phyloP scores from a whole-genome alignment of 2,888 invertebrate genomes.

The Cacoxenus indagator region DNA sequence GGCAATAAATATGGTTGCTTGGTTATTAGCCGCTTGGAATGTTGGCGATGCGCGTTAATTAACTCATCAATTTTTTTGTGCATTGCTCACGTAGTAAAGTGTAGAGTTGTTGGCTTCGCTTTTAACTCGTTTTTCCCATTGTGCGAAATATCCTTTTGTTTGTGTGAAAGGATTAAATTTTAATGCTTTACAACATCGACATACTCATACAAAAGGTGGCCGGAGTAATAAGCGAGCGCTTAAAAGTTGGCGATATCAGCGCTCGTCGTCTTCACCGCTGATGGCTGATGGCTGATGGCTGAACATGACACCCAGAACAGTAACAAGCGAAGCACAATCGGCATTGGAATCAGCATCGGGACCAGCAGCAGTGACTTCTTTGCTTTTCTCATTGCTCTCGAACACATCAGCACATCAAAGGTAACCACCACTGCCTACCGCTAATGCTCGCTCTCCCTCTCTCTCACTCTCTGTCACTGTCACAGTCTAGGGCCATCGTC shows the following conservation, averaged over 20 bases:
- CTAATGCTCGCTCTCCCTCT: neutral
- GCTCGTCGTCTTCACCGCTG: neutral
- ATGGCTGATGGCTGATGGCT: conserved; percentile 19
- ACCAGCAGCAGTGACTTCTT: conserved; percentile 9
- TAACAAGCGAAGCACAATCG: conserved; percentile 11
- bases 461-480: neutral
- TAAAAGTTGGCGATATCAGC: neutral
- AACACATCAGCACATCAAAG: neutral
- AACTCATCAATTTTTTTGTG: conserved; percentile 59
- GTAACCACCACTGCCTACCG: neutral
- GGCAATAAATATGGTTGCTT: conserved; percentile 52
- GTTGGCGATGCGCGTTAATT: conserved; percentile 63
- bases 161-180: neutral
- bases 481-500: neutral
- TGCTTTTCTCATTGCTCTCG: neutral
- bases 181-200: neutral
- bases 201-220: neutral
- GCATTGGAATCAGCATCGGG: conserved; percentile 5
- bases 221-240: neutral
- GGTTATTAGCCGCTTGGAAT: conserved; percentile 62
- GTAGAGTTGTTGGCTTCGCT: neutral
- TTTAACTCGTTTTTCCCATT: neutral
- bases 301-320: conserved; percentile 19
- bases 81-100: neutral
- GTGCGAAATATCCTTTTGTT: conserved; percentile 20